Evolutionary conservation across 35 echinoderm and acorn worm species (phyloP).

Genomic region (Apostichopus californicus): DNA sequence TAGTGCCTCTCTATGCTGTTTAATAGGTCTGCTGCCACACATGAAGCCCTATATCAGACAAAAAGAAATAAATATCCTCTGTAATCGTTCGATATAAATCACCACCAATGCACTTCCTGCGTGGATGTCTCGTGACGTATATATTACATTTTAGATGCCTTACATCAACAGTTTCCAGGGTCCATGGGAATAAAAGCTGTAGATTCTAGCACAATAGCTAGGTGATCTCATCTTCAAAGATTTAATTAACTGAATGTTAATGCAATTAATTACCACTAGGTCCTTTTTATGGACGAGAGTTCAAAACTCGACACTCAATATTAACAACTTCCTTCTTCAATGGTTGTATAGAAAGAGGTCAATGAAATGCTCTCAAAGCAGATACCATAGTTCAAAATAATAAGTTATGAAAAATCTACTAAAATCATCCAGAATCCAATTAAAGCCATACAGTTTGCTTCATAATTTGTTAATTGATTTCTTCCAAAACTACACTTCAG

Average conservation of each 20-base stretch:
- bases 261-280: not conserved
- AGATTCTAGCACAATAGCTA: not conserved
- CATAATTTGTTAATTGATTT: too few species aligned
- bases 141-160: not conserved
- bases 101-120: not conserved
- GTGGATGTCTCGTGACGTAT: not conserved
- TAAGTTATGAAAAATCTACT: too few species aligned
- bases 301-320: not conserved
- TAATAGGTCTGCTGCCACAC: constrained; percentile 1
- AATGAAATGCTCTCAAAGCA: not conserved
- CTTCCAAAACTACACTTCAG: too few species aligned
- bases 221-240: not conserved
- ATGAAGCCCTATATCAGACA: not conserved
- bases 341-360: not conserved
- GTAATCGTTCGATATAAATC: constrained; percentile 1
- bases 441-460: too few species aligned
- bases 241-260: not conserved
- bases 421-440: too few species aligned
- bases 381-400: too few species aligned
- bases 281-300: constrained; percentile 2
- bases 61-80: not conserved
- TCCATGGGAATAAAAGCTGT: not conserved
- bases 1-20: not conserved
- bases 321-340: constrained; percentile 1
- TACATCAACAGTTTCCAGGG: constrained; percentile 16